Base-by-base conservation (phyloP, 2,888 invertebrate species). In the Drosophila nigricruria region DNA sequence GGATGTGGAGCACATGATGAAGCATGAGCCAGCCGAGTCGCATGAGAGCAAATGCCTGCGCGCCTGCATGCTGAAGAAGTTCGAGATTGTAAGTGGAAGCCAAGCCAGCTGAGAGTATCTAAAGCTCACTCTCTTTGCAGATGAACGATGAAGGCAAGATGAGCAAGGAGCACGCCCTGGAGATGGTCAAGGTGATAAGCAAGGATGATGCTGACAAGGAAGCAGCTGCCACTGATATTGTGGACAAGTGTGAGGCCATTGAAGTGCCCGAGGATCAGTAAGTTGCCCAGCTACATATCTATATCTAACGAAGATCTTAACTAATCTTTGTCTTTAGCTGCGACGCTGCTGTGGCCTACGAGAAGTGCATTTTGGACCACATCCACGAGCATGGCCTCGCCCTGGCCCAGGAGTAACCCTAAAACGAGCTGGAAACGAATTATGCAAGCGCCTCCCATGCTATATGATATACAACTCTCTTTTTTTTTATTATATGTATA, bases 21-120 rank as follows among this genome's bases (percentile, higher is more conserved):
- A 86, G 25, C 82, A 91, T 53, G 74, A 88, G 49, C 65, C 82
- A 0, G 82, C 90, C 18, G 70, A 63, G 5, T 81, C 82, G 8
- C 78, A 64, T 6, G 91, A 91, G 52, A 91, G 83, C 16, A 93
- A 92, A 71, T 93, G 93, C 57, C 71, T 93, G 60, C 89, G 84
- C 4, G 89, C 91, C 45, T 93, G 93, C 66, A 60, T 91, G 23
- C 82, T 92, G 81, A 91, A 92, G 70, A 91, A 91, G 74, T 79
- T 91, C 10, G 81, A 88, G 10, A 79, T 92, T 52, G 93, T 93
- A 81, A 77, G 89, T 81, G 3, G 30, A 20, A 3, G 10, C 8
- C 16, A 18, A 25, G 1, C 8, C 53, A 54, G 25, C n/a, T 32
- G 5, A 42, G 16, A 10, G 16, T 6, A 30, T 9, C 16, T 36